A percentile compares a stretch with the other conserved stretches of the same genome.
Evolutionary conservation across 2,888 invertebrate species (phyloP).

Genomic region (Muschampia plurimacula): DNA sequence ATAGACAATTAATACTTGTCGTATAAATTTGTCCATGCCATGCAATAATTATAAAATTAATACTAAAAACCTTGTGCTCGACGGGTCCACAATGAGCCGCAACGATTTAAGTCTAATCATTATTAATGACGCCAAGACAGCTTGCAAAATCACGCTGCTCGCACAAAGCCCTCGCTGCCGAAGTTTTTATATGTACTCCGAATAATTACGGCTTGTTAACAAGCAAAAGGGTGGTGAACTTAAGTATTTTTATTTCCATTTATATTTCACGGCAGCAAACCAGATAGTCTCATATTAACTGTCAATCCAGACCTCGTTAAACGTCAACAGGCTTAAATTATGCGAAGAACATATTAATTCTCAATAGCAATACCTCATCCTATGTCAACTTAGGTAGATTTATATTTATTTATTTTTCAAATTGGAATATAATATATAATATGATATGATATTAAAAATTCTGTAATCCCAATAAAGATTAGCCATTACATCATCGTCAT

Average conservation of each 20-base stretch:
- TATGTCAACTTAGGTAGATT: too few relatives aligned
- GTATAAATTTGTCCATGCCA: constrained; percentile 57
- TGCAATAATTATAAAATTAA: constrained; percentile 76
- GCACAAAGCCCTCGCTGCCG: constrained; percentile 26
- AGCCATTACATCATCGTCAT: too few relatives aligned
- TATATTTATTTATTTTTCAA: too few relatives aligned
- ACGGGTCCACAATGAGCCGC: constrained; percentile 60
- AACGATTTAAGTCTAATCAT: constrained; percentile 70
- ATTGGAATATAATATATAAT: too few relatives aligned
- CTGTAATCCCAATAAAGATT: too few relatives aligned
- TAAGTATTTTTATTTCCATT: constrained; percentile 9
- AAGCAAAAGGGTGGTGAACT: constrained; percentile 18
- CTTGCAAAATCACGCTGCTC: constrained; percentile 62
- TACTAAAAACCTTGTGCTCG: constrained; percentile 69
- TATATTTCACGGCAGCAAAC: background rate
- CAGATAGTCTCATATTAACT: background rate
- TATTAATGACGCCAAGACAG: constrained; percentile 70
- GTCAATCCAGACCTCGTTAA: background rate
- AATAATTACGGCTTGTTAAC: constrained; percentile 23
- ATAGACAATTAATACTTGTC: background rate
- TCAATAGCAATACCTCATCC: too few relatives aligned
- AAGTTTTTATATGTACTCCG: constrained; percentile 23
- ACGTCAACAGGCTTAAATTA: background rate
- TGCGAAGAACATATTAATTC: too few relatives aligned
- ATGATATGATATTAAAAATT: too few relatives aligned